Evolutionary conservation across 64 coral and sea anemone genomes (phyloP).

Genomic region (Porites lutea): DNA sequence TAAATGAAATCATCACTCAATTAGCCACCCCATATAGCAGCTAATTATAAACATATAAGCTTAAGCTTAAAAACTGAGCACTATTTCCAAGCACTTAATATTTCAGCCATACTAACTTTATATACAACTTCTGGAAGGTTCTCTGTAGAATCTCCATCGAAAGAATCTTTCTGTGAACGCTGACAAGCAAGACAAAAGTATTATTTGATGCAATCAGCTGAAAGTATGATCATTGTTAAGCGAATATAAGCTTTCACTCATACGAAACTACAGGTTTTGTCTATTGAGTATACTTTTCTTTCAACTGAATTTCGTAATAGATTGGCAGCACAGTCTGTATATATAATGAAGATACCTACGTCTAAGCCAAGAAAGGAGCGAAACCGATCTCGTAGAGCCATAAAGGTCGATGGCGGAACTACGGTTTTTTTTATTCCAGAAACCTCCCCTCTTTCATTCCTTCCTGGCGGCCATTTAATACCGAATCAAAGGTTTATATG

Average conservation of each 20-base stretch:
- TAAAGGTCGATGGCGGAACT: background rate
- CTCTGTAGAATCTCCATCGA: slow-evolving; percentile 70
- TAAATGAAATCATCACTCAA: too few relatives aligned
- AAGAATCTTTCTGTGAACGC: slow-evolving; percentile 67
- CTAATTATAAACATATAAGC: background rate
- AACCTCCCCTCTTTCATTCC: background rate
- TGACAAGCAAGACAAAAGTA: slow-evolving; percentile 26
- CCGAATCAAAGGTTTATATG: background rate
- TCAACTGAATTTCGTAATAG: background rate
- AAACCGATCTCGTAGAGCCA: slow-evolving; percentile 80
- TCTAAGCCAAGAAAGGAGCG: slow-evolving; percentile 79
- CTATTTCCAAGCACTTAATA: too few relatives aligned
- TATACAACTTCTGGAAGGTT: slow-evolving; percentile 76
- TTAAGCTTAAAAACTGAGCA: too few relatives aligned
- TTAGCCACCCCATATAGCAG: too few relatives aligned
- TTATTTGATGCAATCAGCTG: background rate
- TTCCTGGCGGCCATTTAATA: background rate
- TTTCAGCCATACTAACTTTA: slow-evolving; percentile 50
- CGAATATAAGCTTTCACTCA: background rate
- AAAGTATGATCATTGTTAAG: background rate
- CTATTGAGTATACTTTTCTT: slow-evolving; percentile 2
- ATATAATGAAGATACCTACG: slow-evolving; percentile 61
- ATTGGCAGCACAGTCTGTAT: background rate
- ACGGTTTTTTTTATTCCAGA: background rate
- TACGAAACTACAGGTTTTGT: too few relatives aligned